These are phyloP conservation scores for Cephus spinipes DNA, from an alignment of 2,888 invertebrate genomes.

Conservation along the genomic window DNA sequence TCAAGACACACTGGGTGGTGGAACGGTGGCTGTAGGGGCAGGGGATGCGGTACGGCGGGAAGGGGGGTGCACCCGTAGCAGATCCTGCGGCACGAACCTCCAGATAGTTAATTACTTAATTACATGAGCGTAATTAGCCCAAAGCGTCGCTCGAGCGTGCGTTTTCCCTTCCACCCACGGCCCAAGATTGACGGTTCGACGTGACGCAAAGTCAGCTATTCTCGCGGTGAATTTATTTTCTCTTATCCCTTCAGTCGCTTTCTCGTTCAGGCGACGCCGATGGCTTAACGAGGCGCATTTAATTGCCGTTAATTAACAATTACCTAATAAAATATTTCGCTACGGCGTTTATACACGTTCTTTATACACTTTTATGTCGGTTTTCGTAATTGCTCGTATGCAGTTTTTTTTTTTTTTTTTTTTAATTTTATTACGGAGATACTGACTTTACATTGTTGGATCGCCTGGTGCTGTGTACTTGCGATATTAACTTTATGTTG, in stretches of 20 bases:
- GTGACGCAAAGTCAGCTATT: constrained; percentile 27
- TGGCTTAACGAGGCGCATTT: not conserved
- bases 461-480: too few relatives aligned
- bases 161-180: not conserved
- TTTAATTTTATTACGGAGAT: too few relatives aligned
- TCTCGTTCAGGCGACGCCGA: not conserved
- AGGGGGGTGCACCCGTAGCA: constrained; percentile 33
- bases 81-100: constrained; percentile 25
- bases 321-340: not conserved
- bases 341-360: not conserved
- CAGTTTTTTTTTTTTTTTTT: too few relatives aligned
- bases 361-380: not conserved
- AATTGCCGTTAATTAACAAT: not conserved
- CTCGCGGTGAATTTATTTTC: constrained; percentile 13
- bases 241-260: not conserved
- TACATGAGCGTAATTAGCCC: constrained; percentile 55
- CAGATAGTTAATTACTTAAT: constrained; percentile 59
- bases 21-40: constrained; percentile 13
- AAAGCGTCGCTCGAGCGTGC: constrained; percentile 9
- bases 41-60: not conserved
- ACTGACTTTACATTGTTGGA: too few relatives aligned
- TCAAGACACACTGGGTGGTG: constrained; percentile 9
- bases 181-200: constrained; percentile 35
- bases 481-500: too few relatives aligned
- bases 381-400: too few relatives aligned